A percentile compares a stretch with the other conserved stretches of the same genome.
Evolutionary conservation across 2,797 vertebrate species (phyloP).

Genomic region (Pseudotriccus pelzelni): DNA sequence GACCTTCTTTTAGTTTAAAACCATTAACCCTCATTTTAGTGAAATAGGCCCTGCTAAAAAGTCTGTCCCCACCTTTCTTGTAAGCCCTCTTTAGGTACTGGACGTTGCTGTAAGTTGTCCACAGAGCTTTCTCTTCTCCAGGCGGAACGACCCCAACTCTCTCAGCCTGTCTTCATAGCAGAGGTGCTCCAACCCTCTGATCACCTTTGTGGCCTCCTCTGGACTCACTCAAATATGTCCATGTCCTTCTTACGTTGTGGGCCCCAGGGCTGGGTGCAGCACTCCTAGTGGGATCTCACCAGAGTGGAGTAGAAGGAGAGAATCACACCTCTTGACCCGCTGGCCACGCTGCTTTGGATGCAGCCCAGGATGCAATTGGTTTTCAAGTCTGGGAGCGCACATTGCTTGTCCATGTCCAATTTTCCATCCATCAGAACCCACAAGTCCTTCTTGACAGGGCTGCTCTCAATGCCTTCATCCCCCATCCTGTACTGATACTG

Average conservation of each 20-base stretch:
- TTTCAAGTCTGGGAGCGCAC: not conserved
- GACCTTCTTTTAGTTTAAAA: not conserved
- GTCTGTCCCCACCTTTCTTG: not conserved
- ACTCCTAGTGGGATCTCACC: not conserved
- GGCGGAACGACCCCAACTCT: not conserved
- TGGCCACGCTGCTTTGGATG: not conserved
- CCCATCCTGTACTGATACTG: fast-evolving
- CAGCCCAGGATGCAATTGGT: not conserved
- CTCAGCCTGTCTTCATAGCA: not conserved
- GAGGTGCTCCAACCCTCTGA: not conserved
- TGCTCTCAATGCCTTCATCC: not conserved
- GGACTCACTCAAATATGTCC: not conserved
- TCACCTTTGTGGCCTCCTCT: not conserved
- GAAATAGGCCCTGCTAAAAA: not conserved
- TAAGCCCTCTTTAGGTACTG: not conserved
- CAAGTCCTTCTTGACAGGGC: not conserved
- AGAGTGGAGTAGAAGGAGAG: not conserved
- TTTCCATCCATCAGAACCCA: not conserved
- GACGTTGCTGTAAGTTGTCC: not conserved
- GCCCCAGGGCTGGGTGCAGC: not conserved
- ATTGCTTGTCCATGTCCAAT: not conserved
- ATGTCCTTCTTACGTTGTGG: not conserved
- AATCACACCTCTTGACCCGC: not conserved
- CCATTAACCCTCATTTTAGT: not conserved
- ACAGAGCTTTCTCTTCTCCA: not conserved